These are phyloP conservation scores for Euthynnus affinis DNA, from an alignment of 2,797 vertebrate genomes.

Conservation along the genomic window DNA sequence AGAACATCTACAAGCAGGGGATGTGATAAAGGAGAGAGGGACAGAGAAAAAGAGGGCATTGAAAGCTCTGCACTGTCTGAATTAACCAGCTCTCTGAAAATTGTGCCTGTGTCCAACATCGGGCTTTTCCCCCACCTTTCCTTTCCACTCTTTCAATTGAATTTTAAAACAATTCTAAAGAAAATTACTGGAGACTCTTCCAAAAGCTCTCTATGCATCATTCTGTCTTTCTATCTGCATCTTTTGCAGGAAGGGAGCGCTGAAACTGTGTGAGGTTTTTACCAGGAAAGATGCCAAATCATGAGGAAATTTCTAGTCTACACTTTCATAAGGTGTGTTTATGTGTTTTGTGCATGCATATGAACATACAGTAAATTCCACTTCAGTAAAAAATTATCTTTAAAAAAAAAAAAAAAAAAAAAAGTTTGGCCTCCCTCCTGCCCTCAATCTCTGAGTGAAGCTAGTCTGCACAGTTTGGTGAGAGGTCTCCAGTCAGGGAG, in stretches of 20 bases:
- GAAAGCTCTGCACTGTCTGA: conserved; percentile 81
- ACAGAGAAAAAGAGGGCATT: conserved; percentile 72
- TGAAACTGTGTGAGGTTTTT: conserved; percentile 62
- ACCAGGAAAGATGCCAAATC: conserved; percentile 71
- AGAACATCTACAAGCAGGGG: conserved; percentile 87
- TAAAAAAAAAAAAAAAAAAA: conserved; percentile 37
- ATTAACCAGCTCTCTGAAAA: conserved; percentile 77
- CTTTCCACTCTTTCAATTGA: conserved; percentile 73
- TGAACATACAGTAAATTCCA: conserved; percentile 25
- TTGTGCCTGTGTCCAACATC: conserved; percentile 67
- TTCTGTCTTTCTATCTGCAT: conserved; percentile 44
- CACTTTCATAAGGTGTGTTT: conserved; percentile 60
- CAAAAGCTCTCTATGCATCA: conserved; percentile 60
- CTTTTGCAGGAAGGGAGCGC: conserved; percentile 43
- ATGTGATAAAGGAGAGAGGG: conserved; percentile 78
- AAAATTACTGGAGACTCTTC: conserved; percentile 67
- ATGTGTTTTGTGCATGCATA: conserved; percentile 9
- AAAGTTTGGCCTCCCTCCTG: conserved; percentile 15
- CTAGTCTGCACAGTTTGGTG: conserved; percentile 69
- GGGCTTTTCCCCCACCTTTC: conserved; percentile 51
- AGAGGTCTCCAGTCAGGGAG: conserved; percentile 93
- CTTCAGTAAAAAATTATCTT: conserved; percentile 46
- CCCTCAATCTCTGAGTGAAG: conserved; percentile 87
- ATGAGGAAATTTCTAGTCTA: conserved; percentile 62
- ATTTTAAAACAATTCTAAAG: conserved; percentile 86